Base-by-base conservation (phyloP, 2,113 vertebrate genomes). In the Aplodontia rufa region DNA sequence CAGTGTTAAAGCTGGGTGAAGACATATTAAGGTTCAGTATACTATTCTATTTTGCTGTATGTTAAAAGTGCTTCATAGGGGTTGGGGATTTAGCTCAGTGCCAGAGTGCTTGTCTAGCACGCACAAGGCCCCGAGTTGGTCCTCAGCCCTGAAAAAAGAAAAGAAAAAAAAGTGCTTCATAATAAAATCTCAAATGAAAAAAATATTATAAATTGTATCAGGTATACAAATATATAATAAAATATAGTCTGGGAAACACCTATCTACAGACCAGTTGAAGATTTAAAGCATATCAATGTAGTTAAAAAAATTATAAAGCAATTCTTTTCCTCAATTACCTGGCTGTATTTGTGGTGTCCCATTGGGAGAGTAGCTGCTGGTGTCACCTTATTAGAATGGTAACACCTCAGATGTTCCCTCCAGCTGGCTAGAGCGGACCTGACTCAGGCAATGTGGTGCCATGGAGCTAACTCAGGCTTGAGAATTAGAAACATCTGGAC, bases 211-310 rank as follows among this genome's bases (percentile, higher is more conserved):
- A 85, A 72, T 10, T 76, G 20, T 49, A 12, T 81, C 30, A 71
- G 53, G 42, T 55, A 47, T 53, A 55, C 9, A 82, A 93, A 45
- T 35, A 51, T 30, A 2, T 74, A 79, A 69, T 78, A 75, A 92
- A 87, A 30, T 92, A 81, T 94, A 76, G 51, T 76, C 81, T 84
- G 40, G 68, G 68, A 74, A 96, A 79, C 32, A 69, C 19, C 35
- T 78, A 82, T 7, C n/a, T 14, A 62, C 7, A 66, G 40, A 78
- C 28, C 24, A 75, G 42, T 1, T 87, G 19, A 91, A 85, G 72
- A 91, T 93, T 91, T 95, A 69, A 92, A 92, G 94, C n/a, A 60
- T 26, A 75, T 37, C 94, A 81, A 81, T 47, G 30, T 86, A 9
- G 12, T 35, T 92, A 82, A 85, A 93, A 90, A 92, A 55, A 58